Evolutionary conservation across 1,140 invertebrate genomes (phyloP).

Genomic region (Megalopta genalis): DNA sequence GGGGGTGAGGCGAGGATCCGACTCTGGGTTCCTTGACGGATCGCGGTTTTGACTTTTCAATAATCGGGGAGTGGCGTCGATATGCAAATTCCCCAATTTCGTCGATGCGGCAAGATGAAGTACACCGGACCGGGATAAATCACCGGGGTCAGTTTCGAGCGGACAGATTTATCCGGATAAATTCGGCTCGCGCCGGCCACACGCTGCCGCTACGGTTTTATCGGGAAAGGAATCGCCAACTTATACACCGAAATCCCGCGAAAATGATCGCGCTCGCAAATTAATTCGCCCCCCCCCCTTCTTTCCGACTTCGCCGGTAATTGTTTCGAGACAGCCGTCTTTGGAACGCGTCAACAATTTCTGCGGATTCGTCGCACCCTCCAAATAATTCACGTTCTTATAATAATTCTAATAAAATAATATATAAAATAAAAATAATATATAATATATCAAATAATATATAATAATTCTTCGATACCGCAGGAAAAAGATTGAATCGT

Average conservation of each 20-base stretch:
- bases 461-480: no score
- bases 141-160: constrained; percentile 32
- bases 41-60: constrained; percentile 27
- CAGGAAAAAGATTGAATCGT: no score
- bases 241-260: not conserved
- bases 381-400: no score
- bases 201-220: not conserved
- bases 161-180: constrained; percentile 51
- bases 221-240: constrained; percentile 4
- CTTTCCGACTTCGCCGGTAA: no score
- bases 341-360: no score
- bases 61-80: constrained; percentile 14
- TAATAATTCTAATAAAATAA: no score
- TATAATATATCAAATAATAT: no score
- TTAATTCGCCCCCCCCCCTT: no score
- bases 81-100: constrained; percentile 35
- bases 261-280: not conserved
- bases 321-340: no score
- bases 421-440: no score
- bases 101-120: constrained; percentile 36
- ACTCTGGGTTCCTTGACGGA: constrained; percentile 26
- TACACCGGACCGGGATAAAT: constrained; percentile 28
- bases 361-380: no score
- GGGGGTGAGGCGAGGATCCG: not conserved
- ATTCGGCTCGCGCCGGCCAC: constrained; percentile 13